A percentile compares a stretch with the other conserved stretches of the same genome.
Conservation (phyloP, 2,888 invertebrate species). For the Pherbina coryleti region DNA sequence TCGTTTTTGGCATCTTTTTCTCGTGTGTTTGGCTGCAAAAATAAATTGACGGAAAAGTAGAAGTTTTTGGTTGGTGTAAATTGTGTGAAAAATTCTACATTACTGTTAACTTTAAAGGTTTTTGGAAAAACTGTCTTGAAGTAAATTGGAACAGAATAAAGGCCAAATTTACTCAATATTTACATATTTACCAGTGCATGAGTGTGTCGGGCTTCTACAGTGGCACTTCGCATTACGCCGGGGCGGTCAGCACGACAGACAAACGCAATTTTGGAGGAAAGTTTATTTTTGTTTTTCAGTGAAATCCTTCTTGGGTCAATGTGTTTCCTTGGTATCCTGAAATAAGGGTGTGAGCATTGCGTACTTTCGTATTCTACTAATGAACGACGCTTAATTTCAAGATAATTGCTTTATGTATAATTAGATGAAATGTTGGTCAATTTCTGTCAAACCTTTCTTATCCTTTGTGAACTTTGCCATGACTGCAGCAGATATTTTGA, state of each 20-base stretch:
- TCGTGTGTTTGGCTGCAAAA: constrained; percentile 4
- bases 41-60: background rate
- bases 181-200: too few relatives aligned
- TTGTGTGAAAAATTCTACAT: background rate
- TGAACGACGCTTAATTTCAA: background rate
- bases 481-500: too few relatives aligned
- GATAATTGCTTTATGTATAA: background rate
- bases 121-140: background rate
- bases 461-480: too few relatives aligned
- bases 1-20: constrained; percentile 29
- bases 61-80: background rate
- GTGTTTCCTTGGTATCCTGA: background rate
- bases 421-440: background rate
- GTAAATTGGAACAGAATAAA: too few relatives aligned
- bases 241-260: too few relatives aligned
- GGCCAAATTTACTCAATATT: too few relatives aligned
- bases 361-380: background rate
- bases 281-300: too few relatives aligned
- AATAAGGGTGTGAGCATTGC: background rate
- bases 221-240: too few relatives aligned
- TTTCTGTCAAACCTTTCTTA: too few relatives aligned
- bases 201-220: too few relatives aligned
- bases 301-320: background rate
- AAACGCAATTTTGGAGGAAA: too few relatives aligned
- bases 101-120: background rate